Evolutionary conservation across 2,113 vertebrate genomes (phyloP), one percentile per base, ranked within the genome.

Genomic region (Trichomycterus rosablanca): DNA sequence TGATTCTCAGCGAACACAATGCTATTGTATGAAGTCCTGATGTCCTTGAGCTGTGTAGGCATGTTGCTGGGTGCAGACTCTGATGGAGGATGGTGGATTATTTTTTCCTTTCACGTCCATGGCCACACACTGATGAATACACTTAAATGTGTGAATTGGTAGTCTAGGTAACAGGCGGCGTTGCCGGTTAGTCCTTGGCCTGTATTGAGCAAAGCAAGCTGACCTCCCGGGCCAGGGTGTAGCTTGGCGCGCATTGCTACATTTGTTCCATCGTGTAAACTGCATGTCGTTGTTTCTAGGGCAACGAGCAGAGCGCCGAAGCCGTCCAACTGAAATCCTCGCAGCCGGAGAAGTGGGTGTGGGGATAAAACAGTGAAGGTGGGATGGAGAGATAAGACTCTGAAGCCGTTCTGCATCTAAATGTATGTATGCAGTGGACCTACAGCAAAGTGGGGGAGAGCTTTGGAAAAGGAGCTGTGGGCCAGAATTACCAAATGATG

Each of bases 241-340:
- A 46, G 49, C 23, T 49, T 39, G 14, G 49, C 67, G 51, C 24
- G 52, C 23, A 23, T 22, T 24, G 42, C 42, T 45, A 59, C 51
- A 32, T 61, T 63, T 56, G 58, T 42, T 57, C 56, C 39, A 54
- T 50, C 15, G 56, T 76, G 58, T 70, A 42, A 72, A 72, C 57
- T 55, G 37, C 46, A 5, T 65, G 26, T 74, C 67, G 81, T 72
- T 72, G 30, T 48, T 86, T 83, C 30, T 77, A 98, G 96, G 90
- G 93, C 73, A 97, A 95, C 54, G 88, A 91, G 69, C 89, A 94
- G 68, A 74, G 78, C 76, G 93, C 91, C 72, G 95, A 97, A 81
- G 93, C 94, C 16, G 90, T 97, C 78, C 96, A 97, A 59, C 83
- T 97, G 68, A 97, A 95, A 83, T 92, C 92, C 5, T 92, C 93